Evolutionary conservation across 2,888 invertebrate genomes (phyloP).

Genomic region (Melangyna quadrimaculata): DNA sequence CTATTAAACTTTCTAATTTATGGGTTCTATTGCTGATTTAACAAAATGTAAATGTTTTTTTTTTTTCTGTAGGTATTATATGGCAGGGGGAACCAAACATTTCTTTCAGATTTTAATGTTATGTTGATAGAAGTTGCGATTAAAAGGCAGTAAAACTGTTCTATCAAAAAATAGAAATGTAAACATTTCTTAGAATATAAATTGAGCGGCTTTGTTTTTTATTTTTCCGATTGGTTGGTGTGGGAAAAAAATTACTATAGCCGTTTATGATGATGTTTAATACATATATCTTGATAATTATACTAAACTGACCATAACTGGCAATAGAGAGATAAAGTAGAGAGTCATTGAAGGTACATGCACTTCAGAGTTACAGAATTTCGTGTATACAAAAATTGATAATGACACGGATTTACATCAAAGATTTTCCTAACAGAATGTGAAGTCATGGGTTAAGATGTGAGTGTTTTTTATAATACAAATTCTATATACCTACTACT

Average conservation of each 20-base stretch:
- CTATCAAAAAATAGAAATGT: background rate
- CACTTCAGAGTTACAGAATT: background rate
- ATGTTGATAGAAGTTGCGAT: slow-evolving; percentile 55
- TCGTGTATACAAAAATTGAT: background rate
- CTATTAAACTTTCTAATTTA: slow-evolving; percentile 70
- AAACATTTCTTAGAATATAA: slow-evolving; percentile 13
- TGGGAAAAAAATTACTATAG: background rate
- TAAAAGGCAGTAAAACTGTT: slow-evolving; percentile 59
- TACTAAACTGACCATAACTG: background rate
- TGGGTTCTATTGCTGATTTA: slow-evolving; percentile 62
- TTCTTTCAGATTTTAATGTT: slow-evolving; percentile 30
- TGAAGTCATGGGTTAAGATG: too few species aligned
- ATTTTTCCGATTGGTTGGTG: background rate
- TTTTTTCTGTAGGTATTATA: background rate
- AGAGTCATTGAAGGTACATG: background rate
- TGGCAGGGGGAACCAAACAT: background rate
- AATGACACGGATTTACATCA: too few species aligned
- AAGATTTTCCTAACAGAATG: too few species aligned
- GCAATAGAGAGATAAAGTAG: background rate
- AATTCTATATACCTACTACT: too few species aligned
- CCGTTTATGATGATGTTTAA: background rate
- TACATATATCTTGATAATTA: slow-evolving; percentile 8
- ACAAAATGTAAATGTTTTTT: slow-evolving; percentile 38
- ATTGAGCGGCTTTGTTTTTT: background rate
- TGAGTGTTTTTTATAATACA: too few species aligned